Evolutionary conservation across 1,140 invertebrate genomes (phyloP).

Genomic region (Saccostrea glomerata): DNA sequence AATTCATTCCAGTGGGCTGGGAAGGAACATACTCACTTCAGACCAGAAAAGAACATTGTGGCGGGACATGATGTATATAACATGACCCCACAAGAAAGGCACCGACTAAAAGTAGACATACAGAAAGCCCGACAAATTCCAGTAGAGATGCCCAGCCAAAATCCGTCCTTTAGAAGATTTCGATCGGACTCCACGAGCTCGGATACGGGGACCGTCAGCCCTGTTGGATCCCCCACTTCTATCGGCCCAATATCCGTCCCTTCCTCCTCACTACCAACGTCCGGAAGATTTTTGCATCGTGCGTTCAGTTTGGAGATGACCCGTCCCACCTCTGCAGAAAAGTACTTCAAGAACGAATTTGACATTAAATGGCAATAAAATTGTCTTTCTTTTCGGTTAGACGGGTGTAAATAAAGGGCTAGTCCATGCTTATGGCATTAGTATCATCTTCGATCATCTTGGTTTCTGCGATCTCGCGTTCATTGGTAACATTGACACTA

Average conservation of each 20-base stretch:
- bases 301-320: constrained; percentile 24
- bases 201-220: neutral
- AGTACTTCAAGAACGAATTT: constrained; percentile 37
- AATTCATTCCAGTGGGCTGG: neutral
- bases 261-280: neutral
- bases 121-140: neutral
- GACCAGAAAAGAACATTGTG: constrained; percentile 29
- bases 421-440: constrained; percentile 1
- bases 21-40: constrained; percentile 5
- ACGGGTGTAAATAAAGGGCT: neutral
- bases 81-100: neutral
- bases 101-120: neutral
- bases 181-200: constrained; percentile 14
- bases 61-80: neutral
- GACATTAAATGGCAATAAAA: constrained; percentile 35
- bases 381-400: neutral
- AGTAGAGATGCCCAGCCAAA: neutral
- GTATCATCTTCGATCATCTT: neutral
- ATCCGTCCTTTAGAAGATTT: neutral
- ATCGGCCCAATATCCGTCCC: neutral
- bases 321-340: constrained; percentile 15
- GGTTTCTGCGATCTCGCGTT: neutral
- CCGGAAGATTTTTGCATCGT: neutral
- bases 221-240: neutral
- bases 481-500: neutral